Evolutionary conservation across 2,113 vertebrate species (phyloP).

Genomic region (Salminus brasiliensis): DNA sequence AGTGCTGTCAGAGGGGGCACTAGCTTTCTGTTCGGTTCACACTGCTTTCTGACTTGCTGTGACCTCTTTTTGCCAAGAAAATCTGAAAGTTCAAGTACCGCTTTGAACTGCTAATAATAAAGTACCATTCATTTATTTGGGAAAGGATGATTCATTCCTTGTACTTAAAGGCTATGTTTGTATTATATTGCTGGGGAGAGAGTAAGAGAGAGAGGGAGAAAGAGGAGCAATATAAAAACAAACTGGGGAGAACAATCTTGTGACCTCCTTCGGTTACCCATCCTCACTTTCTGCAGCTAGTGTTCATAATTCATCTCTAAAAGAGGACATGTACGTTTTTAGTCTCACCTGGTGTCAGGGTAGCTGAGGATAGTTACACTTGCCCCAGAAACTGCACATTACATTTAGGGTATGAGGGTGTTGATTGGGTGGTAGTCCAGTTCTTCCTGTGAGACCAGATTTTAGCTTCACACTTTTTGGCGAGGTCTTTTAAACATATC

Average conservation of each 20-base stretch:
- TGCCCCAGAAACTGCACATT: constrained; percentile 30
- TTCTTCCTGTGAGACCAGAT: background rate
- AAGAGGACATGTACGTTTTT: constrained; percentile 42
- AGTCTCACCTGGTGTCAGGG: constrained; percentile 7
- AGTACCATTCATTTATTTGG: constrained; percentile 1
- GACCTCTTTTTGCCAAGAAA: background rate
- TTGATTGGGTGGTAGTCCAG: background rate
- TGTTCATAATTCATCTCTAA: constrained; percentile 55
- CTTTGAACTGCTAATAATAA: background rate
- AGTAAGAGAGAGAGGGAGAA: background rate
- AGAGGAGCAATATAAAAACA: background rate
- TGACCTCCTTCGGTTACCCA: constrained; percentile 2
- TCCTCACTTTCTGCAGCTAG: constrained; percentile 32
- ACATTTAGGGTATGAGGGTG: background rate
- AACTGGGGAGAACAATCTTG: too few relatives aligned
- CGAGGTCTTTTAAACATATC: background rate
- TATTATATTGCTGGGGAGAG: background rate
- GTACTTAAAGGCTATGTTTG: background rate
- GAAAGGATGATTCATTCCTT: constrained; percentile 18
- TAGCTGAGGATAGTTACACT: constrained; percentile 26
- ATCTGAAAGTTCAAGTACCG: background rate
- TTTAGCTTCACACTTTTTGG: background rate
- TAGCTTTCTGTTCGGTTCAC: background rate
- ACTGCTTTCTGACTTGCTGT: background rate
- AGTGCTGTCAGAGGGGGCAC: background rate